These are phyloP conservation scores for Hirudo medicinalis DNA, from an alignment of 1,140 invertebrate genomes.

Conservation along the genomic window DNA sequence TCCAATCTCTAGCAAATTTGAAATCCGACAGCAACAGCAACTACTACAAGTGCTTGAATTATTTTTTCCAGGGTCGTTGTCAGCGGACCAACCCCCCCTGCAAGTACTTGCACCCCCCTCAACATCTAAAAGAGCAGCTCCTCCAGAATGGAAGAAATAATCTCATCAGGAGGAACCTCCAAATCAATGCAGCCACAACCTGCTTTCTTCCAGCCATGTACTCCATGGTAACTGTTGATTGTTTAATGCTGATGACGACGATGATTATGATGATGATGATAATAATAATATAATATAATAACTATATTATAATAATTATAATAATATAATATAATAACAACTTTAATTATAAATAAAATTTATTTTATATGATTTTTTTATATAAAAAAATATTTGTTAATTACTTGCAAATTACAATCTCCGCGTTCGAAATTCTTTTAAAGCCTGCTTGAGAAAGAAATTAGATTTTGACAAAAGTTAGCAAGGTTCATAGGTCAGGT, in stretches of 20 bases:
- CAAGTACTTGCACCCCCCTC: slow-evolving; percentile 99
- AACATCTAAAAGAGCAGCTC: slow-evolving; percentile 97
- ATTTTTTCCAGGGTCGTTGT: slow-evolving; percentile 73
- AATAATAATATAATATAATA: no score
- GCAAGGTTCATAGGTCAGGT: no score
- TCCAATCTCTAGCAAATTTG: not conserved
- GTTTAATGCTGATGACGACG: not conserved
- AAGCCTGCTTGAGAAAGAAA: no score
- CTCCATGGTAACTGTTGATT: slow-evolving; percentile 7
- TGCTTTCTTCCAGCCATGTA: slow-evolving; percentile 25
- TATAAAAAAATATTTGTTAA: no score
- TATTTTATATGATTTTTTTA: no score
- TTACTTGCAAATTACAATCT: no score
- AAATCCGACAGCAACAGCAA: not conserved
- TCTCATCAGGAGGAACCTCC: slow-evolving; percentile 27
- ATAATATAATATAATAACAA: no score
- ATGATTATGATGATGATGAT: no score
- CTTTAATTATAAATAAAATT: no score
- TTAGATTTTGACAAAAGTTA: no score
- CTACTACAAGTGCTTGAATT: not conserved
- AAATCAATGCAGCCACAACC: slow-evolving; percentile 19
- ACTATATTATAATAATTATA: no score
- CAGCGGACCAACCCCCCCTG: slow-evolving; percentile 98
- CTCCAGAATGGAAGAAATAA: slow-evolving; percentile 98
- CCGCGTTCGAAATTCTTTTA: no score